A percentile compares a stretch with the other conserved stretches of the same genome.
These are phyloP conservation scores for Prionailurus bengalensis DNA, from an alignment of 2,113 vertebrate species.

Conservation along the genomic window DNA sequence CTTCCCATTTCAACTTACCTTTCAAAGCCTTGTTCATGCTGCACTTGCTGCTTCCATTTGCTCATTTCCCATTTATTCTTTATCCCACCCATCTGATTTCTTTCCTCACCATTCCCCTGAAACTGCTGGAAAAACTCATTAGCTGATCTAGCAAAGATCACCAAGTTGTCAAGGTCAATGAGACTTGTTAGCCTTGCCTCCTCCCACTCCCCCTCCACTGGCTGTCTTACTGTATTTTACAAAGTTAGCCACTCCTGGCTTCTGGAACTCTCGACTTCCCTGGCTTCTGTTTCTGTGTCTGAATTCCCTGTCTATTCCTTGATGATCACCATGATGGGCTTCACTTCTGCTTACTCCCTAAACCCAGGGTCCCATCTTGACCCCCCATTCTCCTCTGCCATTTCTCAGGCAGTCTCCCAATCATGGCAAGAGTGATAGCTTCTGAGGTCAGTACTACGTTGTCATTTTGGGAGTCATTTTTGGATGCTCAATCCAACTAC, in stretches of 20 bases:
- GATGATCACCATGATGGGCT: too few species aligned
- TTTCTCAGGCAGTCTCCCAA: background rate
- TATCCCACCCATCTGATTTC: background rate
- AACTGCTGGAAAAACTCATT: background rate
- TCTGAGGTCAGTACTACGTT: background rate
- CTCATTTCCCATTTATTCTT: background rate
- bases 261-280: background rate
- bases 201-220: background rate
- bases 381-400: too few species aligned
- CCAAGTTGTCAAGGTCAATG: background rate
- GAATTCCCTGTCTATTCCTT: background rate
- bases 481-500: background rate
- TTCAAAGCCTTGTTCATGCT: too few species aligned
- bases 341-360: background rate
- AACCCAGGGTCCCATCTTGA: background rate
- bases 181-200: background rate
- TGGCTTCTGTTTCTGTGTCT: background rate
- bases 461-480: background rate
- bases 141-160: background rate
- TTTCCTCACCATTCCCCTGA: background rate
- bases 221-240: background rate
- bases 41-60: background rate
- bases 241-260: background rate
- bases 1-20: background rate
- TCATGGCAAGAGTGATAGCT: background rate